phyloP scores from a whole-genome alignment of 2,888 invertebrate species.

The Muscina levida region DNA sequence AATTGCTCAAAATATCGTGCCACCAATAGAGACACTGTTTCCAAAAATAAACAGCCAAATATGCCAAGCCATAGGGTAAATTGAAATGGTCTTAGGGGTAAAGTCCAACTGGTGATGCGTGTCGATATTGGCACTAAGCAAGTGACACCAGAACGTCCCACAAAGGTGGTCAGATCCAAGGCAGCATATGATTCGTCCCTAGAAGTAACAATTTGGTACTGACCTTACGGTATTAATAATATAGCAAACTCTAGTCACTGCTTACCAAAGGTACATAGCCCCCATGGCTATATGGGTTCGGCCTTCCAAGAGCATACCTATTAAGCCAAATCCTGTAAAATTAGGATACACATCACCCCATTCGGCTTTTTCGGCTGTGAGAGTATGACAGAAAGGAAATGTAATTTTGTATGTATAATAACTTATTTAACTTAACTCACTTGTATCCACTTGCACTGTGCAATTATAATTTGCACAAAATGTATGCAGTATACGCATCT shows the following conservation, averaged over 20 bases:
- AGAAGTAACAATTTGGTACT: conserved; percentile 70
- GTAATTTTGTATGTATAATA: too few relatives aligned
- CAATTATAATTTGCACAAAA: conserved; percentile 80
- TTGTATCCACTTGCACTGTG: conserved; percentile 76
- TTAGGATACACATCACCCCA: conserved; percentile 86
- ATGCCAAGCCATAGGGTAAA: conserved; percentile 83
- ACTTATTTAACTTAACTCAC: conserved; percentile 71
- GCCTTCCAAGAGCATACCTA: conserved; percentile 83
- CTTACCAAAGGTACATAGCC: conserved; percentile 70
- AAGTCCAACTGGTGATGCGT: conserved; percentile 82
- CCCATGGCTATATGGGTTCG: conserved; percentile 81
- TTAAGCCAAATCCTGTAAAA: conserved; percentile 83
- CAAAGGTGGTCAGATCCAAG: conserved; percentile 83
- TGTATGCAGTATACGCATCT: conserved; percentile 77
- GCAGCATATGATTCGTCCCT: conserved; percentile 83
- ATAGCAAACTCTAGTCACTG: neutral
- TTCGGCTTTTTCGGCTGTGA: conserved; percentile 80
- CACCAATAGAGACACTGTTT: conserved; percentile 77
- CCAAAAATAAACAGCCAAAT: conserved; percentile 79
- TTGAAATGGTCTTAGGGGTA: conserved; percentile 84
- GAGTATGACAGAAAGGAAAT: conserved; percentile 56
- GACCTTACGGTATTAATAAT: too few relatives aligned
- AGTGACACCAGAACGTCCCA: conserved; percentile 84
- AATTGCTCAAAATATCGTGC: conserved; percentile 67
- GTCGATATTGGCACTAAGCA: conserved; percentile 85